Evolutionary conservation across 1,140 invertebrate species (phyloP).

Genomic region (Drosophila athabasca): DNA sequence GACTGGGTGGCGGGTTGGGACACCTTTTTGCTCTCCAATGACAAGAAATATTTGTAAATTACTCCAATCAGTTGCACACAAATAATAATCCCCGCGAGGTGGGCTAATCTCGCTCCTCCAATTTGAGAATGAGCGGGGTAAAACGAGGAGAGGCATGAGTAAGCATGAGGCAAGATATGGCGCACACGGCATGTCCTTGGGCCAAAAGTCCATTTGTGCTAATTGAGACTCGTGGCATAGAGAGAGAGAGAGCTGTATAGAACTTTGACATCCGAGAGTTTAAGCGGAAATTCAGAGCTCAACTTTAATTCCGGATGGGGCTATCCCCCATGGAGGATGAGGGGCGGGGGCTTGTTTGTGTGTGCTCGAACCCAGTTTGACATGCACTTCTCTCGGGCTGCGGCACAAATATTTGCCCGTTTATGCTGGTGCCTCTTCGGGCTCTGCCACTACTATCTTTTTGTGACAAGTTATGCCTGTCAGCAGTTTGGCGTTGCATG

Average conservation of each 20-base stretch:
- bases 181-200: slow-evolving; percentile 51
- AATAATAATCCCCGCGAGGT: not conserved
- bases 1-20: too few relatives aligned
- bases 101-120: not conserved
- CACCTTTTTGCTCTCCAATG: too few relatives aligned
- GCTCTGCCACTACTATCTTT: slow-evolving; percentile 43
- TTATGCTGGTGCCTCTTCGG: not conserved
- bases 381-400: slow-evolving; percentile 54
- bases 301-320: too few relatives aligned
- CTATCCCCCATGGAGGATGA: too few relatives aligned
- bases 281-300: not conserved
- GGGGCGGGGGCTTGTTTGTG: not conserved
- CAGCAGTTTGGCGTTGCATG: slow-evolving; percentile 56
- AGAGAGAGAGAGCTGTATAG: too few relatives aligned
- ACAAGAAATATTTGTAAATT: too few relatives aligned
- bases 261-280: slow-evolving; percentile 8
- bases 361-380: slow-evolving; percentile 59
- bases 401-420: slow-evolving; percentile 39
- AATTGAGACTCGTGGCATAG: slow-evolving; percentile 65
- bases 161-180: slow-evolving; percentile 31
- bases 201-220: slow-evolving; percentile 46
- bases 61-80: not conserved
- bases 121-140: too few relatives aligned
- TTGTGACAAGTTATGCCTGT: slow-evolving; percentile 72
- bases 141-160: slow-evolving; percentile 8